phyloP scores from a whole-genome alignment of 1,140 invertebrate species.

The Thrips palmi region DNA sequence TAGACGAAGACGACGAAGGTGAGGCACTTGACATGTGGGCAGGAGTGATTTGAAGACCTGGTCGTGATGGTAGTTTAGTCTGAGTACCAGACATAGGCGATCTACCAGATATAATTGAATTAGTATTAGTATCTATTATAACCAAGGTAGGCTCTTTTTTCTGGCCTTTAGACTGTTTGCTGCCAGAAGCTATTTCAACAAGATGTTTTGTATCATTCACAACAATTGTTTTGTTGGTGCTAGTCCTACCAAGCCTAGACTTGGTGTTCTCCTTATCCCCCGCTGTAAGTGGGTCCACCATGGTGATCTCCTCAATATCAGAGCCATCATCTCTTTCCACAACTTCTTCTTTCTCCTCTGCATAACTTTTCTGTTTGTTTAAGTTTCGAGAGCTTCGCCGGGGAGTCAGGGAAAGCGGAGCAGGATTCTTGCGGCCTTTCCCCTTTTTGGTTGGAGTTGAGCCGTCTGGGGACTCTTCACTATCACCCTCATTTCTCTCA shows the following conservation, averaged over 20 bases:
- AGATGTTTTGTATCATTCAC: slow-evolving; percentile 53
- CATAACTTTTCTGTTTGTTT: slow-evolving; percentile 37
- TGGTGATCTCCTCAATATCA: slow-evolving; percentile 25
- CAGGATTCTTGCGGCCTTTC: slow-evolving; percentile 24
- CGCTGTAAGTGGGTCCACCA: slow-evolving; percentile 7
- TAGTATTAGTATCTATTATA: slow-evolving; percentile 57
- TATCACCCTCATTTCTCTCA: slow-evolving; percentile 15
- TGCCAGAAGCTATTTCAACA: slow-evolving; percentile 44
- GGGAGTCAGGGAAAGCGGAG: slow-evolving; percentile 28
- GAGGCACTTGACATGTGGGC: no score
- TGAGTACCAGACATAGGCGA: slow-evolving; percentile 35
- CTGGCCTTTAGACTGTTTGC: slow-evolving; percentile 29
- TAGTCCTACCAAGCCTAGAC: slow-evolving; percentile 21
- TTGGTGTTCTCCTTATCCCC: slow-evolving; percentile 23
- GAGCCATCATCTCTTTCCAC: slow-evolving; percentile 33
- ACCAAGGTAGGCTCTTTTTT: slow-evolving; percentile 59
- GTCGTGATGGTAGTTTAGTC: no score
- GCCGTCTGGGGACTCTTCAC: slow-evolving; percentile 12
- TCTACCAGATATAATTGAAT: slow-evolving; percentile 44
- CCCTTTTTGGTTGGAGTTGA: slow-evolving; percentile 19
- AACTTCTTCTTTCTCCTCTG: slow-evolving; percentile 36
- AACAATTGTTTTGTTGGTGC: slow-evolving; percentile 39
- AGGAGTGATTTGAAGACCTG: no score
- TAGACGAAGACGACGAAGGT: no score
- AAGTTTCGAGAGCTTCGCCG: slow-evolving; percentile 40